Evolutionary conservation across 2,797 vertebrate species (phyloP).

Genomic region (Lagodon rhomboides): DNA sequence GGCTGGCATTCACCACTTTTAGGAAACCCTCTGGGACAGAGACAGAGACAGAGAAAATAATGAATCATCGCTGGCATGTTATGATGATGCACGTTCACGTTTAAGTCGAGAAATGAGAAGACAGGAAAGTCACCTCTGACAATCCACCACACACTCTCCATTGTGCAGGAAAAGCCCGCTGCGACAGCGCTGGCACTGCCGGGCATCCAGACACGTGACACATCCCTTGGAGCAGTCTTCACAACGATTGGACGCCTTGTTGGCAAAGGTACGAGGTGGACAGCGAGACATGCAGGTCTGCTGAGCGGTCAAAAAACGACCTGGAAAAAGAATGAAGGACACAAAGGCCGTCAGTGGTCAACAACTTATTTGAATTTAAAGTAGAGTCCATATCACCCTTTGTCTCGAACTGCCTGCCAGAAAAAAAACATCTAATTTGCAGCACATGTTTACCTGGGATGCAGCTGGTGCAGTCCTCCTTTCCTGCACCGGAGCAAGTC

Average conservation of each 20-base stretch:
- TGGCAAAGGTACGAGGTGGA: conserved; percentile 85
- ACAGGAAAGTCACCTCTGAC: conserved; percentile 84
- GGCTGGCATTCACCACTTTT: conserved; percentile 70
- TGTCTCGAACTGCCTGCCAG: background rate
- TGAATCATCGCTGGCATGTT: background rate
- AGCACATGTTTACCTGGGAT: conserved; percentile 53
- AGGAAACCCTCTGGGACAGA: conserved; percentile 87
- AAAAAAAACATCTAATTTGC: background rate
- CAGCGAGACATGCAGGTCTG: conserved; percentile 84
- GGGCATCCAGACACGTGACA: conserved; percentile 62
- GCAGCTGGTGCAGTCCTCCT: conserved; percentile 87
- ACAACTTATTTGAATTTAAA: conserved; percentile 2
- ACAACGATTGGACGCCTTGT: conserved; percentile 82
- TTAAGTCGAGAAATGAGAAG: conserved; percentile 1
- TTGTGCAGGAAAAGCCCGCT: conserved; percentile 85
- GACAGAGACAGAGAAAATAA: background rate
- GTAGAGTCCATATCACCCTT: background rate
- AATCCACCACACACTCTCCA: conserved; percentile 86
- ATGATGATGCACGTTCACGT: background rate
- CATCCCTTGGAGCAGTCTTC: conserved; percentile 86
- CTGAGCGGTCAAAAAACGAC: conserved; percentile 64
- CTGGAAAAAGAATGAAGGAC: conserved; percentile 37
- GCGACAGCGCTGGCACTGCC: conserved; percentile 86
- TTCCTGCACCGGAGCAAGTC: conserved; percentile 83
- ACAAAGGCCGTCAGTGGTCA: background rate